Evolutionary conservation across 1,140 invertebrate genomes (phyloP).

Genomic region (Orussus abietinus): DNA sequence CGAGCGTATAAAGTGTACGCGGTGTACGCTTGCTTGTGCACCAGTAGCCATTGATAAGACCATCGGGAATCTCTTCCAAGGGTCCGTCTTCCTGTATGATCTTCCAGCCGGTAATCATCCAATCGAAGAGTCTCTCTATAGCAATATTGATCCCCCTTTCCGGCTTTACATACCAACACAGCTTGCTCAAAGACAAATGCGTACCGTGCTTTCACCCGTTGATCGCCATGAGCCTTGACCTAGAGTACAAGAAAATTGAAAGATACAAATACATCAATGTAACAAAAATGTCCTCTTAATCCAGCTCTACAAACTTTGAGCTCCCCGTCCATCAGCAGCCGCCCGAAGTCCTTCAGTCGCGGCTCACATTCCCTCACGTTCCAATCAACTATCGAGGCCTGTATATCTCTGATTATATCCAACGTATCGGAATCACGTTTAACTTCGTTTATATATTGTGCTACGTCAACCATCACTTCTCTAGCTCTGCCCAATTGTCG

Average conservation of each 20-base stretch:
- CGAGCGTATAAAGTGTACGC: conserved; percentile 89
- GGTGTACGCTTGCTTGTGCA: conserved; percentile 74
- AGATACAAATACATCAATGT: not conserved
- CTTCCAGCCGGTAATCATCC: conserved; percentile 83
- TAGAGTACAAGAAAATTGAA: conserved; percentile 14
- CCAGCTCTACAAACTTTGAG: conserved; percentile 60
- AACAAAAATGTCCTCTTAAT: conserved; percentile 10
- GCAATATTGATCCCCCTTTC: conserved; percentile 86
- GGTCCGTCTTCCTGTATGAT: conserved; percentile 61
- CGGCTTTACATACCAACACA: conserved; percentile 89
- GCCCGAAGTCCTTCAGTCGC: conserved; percentile 82
- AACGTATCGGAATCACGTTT: conserved; percentile 93
- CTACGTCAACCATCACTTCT: conserved; percentile 95
- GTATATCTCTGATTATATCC: conserved; percentile 85
- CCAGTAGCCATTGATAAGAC: conserved; percentile 78
- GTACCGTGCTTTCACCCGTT: conserved; percentile 80
- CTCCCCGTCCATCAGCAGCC: conserved; percentile 88
- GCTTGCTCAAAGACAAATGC: conserved; percentile 97
- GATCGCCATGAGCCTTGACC: conserved; percentile 84
- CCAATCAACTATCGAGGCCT: conserved; percentile 79
- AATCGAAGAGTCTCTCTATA: conserved; percentile 83
- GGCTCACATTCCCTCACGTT: conserved; percentile 74
- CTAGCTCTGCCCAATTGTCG: conserved; percentile 80
- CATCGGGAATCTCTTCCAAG: conserved; percentile 69
- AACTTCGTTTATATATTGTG: conserved; percentile 97